Conservation (phyloP, 2,113 vertebrate species). For the Hiodon tergisus region DNA sequence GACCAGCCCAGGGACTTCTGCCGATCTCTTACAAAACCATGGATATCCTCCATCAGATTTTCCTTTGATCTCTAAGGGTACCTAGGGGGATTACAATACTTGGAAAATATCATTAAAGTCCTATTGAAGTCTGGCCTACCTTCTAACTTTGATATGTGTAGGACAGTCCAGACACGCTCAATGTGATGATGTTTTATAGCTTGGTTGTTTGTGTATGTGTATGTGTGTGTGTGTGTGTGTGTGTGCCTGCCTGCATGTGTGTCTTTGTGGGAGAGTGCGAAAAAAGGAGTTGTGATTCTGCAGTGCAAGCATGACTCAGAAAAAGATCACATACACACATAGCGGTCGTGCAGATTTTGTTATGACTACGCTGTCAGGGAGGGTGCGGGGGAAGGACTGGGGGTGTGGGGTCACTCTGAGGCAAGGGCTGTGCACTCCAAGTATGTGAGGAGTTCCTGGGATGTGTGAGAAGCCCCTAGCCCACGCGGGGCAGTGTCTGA, state of each 20-base stretch:
- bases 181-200: not conserved
- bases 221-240: constrained; percentile 19
- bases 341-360: constrained; percentile 35
- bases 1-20: not conserved
- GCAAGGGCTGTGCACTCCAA: constrained; percentile 28
- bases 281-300: constrained; percentile 48
- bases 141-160: not conserved
- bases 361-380: constrained; percentile 30
- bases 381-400: constrained; percentile 31
- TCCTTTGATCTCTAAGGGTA: constrained; percentile 15
- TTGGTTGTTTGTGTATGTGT: constrained; percentile 1
- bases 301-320: constrained; percentile 54
- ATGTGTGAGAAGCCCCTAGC: constrained; percentile 48
- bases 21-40: constrained; percentile 6
- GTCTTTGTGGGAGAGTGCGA: constrained; percentile 30
- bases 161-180: not conserved
- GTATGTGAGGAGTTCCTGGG: constrained; percentile 40
- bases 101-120: not conserved
- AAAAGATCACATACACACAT: constrained; percentile 38
- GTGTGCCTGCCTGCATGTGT: constrained; percentile 14
- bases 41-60: not conserved
- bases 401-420: not conserved
- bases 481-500: constrained; percentile 5
- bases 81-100: not conserved
- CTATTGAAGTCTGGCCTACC: not conserved